These are phyloP conservation scores for Hydrozoanthus tunicans DNA, from an alignment of 64 coral and sea anemone species.

Conservation along the genomic window DNA sequence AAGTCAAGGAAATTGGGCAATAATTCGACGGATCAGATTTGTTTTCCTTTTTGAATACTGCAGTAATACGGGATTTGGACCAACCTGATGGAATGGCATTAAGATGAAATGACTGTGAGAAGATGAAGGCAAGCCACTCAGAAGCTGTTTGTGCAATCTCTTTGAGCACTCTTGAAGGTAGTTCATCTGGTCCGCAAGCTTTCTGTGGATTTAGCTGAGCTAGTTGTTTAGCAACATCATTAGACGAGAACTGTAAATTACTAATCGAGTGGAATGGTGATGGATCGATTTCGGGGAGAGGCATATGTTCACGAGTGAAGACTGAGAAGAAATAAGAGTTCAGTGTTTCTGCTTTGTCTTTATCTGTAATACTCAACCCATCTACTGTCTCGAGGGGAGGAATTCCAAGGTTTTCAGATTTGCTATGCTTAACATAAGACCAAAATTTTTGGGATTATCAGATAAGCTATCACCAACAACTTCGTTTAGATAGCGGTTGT, in stretches of 20 bases:
- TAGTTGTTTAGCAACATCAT: neutral
- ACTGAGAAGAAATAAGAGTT: constrained; percentile 10
- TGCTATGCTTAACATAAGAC: constrained; percentile 29
- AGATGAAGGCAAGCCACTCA: neutral
- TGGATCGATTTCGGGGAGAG: neutral
- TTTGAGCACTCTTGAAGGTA: neutral
- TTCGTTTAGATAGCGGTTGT: constrained; percentile 48
- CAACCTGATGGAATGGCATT: neutral
- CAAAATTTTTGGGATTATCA: constrained; percentile 65
- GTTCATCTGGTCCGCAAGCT: neutral
- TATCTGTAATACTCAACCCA: constrained; percentile 9
- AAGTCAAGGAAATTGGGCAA: too few relatives aligned
- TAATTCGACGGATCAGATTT: too few relatives aligned
- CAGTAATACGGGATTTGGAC: neutral
- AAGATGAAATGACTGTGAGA: neutral
- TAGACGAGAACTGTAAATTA: neutral
- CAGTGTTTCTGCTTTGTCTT: constrained; percentile 23
- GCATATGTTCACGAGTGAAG: neutral
- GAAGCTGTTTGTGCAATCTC: neutral
- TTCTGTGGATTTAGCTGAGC: neutral
- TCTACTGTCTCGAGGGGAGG: neutral
- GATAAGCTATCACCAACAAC: constrained; percentile 33
- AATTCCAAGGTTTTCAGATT: constrained; percentile 42
- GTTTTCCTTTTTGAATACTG: neutral
- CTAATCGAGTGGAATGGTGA: neutral